phyloP scores from a whole-genome alignment of 2,113 vertebrate species.

The Natator depressus region DNA sequence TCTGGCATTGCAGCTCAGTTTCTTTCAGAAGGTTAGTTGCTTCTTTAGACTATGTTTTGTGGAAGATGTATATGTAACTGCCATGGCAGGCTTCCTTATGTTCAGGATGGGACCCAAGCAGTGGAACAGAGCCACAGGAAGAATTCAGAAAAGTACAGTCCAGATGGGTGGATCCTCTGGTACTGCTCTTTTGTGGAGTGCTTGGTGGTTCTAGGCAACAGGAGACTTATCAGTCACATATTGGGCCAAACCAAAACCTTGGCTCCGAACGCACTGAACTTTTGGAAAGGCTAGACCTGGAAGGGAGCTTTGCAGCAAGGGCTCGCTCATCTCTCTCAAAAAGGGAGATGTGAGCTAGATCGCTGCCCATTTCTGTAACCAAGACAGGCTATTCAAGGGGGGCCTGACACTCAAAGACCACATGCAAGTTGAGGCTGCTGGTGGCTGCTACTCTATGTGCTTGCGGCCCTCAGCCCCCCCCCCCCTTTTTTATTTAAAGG shows the following conservation, averaged over 20 bases:
- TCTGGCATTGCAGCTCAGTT: neutral
- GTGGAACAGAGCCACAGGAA: neutral
- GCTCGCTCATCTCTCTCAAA: neutral
- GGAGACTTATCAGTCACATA: neutral
- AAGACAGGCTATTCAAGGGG: accelerated
- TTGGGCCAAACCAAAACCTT: neutral
- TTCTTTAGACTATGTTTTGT: neutral
- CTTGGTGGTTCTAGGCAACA: neutral
- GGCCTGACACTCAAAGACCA: accelerated
- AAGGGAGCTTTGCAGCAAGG: neutral
- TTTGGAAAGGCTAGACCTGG: neutral
- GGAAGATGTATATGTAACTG: neutral
- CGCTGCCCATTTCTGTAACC: neutral
- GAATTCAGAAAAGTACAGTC: neutral
- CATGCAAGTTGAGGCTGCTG: neutral
- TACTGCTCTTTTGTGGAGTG: neutral
- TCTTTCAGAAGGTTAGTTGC: neutral
- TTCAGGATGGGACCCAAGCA: neutral
- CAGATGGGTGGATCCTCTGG: accelerated
- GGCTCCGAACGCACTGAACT: neutral
- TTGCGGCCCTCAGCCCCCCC: neutral
- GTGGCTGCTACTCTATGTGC: neutral
- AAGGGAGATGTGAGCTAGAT: neutral
- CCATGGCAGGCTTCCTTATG: accelerated
- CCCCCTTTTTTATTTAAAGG: neutral